Evolutionary conservation across 1,140 invertebrate genomes (phyloP), one percentile per base, ranked within the genome.

Genomic region (Pseudomyrmex flavicornis): DNA sequence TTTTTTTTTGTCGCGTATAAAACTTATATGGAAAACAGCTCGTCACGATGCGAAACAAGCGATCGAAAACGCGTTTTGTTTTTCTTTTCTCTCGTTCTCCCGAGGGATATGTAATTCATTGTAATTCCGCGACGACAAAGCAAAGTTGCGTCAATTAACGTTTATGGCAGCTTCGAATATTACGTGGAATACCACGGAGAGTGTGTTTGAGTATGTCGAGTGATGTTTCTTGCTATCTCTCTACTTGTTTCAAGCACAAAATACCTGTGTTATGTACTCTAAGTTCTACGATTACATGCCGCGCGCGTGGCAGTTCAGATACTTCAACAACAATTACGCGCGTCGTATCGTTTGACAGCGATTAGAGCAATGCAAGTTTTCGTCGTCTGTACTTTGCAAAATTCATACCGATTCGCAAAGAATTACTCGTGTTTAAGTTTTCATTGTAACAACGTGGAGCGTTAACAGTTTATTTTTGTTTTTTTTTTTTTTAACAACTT

Each of bases 121-220:
- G 65, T 62, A 73, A n/a, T n/a, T 13, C 26, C 74, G 46, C 56
- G 65, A 82, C 83, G 86, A 88, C 77, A 59, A 35, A 85, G 73
- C 69, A 75, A 61, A 54, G 59, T 88, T 75, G 77, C 52, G 2
- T 88, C 80, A 70, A 86, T 88, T 83, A 77, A 35, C 35, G 35
- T 7, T 35, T 69, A 88, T 89, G 87, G 88, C 88, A 89, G 88
- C 88, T 84, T 89, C 66, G 69, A 35, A 35, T 74, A 86, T 63
- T 80, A 63, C 87, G 88, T 68, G 84, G 61, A 61, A 70, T 20
- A 56, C 58, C 86, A 56, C 87, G 79, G 46, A 58, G 62, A 54
- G 65, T 52, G 8, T 48, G 35, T 10, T 52, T 76, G 46, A 63
- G 22, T 65, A 15, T 22, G 5, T 35, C 35, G 20, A 22, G 26